phyloP scores from a whole-genome alignment of 2,888 invertebrate species.

The Drosophila bunnanda region DNA sequence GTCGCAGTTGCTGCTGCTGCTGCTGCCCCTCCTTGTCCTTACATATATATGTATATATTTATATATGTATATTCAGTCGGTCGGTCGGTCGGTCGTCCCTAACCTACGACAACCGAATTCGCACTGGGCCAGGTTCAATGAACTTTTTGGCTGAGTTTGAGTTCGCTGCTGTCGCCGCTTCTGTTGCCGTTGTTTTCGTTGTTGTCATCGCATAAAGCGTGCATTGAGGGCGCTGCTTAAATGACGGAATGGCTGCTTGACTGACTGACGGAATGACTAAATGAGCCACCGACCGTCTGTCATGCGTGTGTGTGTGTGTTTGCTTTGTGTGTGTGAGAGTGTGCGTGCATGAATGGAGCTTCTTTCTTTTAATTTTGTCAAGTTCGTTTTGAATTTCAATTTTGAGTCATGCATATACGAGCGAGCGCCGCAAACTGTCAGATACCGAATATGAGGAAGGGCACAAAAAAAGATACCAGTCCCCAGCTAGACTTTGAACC shows the following conservation, averaged over 20 bases:
- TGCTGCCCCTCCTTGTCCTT: slow-evolving; percentile 58
- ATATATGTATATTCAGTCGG: slow-evolving; percentile 12
- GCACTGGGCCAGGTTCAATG: slow-evolving; percentile 80
- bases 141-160: slow-evolving; percentile 78
- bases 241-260: slow-evolving; percentile 48
- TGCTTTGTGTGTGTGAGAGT: slow-evolving; percentile 53
- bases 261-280: slow-evolving; percentile 47
- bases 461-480: slow-evolving; percentile 24
- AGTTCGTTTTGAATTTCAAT: slow-evolving; percentile 81
- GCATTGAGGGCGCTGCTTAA: slow-evolving; percentile 78
- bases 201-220: slow-evolving; percentile 67
- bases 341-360: slow-evolving; percentile 80
- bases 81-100: slow-evolving; percentile 66
- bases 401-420: slow-evolving; percentile 72
- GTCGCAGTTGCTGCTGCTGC: slow-evolving; percentile 29
- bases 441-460: slow-evolving; percentile 52
- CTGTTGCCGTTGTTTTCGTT: slow-evolving; percentile 42
- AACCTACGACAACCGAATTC: slow-evolving; percentile 80
- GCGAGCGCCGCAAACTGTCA: slow-evolving; percentile 43
- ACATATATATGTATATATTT: slow-evolving; percentile 16
- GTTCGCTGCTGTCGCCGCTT: slow-evolving; percentile 56
- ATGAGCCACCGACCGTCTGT: slow-evolving; percentile 52
- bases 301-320: slow-evolving; percentile 68
- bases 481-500: slow-evolving; percentile 36
- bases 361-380: slow-evolving; percentile 81